These are phyloP conservation scores for Gavialis gangeticus DNA, from an alignment of 2,113 vertebrate species.

Conservation along the genomic window DNA sequence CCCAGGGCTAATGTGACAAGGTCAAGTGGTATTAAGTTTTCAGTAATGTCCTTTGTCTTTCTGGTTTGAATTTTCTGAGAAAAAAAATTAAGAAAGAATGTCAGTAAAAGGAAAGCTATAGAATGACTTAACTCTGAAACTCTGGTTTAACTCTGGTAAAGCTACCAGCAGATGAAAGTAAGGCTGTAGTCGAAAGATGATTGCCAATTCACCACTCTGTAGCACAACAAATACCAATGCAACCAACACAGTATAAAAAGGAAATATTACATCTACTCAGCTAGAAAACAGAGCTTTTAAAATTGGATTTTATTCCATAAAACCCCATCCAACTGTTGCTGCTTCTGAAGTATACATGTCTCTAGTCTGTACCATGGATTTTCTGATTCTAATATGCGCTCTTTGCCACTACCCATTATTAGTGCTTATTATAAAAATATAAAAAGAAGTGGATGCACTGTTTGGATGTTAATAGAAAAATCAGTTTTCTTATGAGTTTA, in stretches of 20 bases:
- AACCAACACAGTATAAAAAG: not conserved
- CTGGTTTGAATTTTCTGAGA: conserved; percentile 86
- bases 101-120: conserved; percentile 75
- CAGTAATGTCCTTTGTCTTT: conserved; percentile 86
- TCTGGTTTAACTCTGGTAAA: conserved; percentile 60
- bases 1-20: conserved; percentile 87
- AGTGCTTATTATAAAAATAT: not conserved
- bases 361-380: not conserved
- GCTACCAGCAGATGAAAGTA: conserved; percentile 48
- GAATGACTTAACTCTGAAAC: conserved; percentile 45
- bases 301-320: not conserved
- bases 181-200: conserved; percentile 6
- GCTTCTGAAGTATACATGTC: not conserved
- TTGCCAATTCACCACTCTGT: conserved; percentile 7
- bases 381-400: not conserved
- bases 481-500: not conserved
- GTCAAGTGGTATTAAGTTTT: conserved; percentile 87
- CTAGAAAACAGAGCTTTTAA: not conserved
- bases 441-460: not conserved
- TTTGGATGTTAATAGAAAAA: not conserved
- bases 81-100: conserved; percentile 80
- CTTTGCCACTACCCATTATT: not conserved
- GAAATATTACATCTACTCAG: not conserved
- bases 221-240: not conserved
- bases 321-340: not conserved